A percentile compares a stretch with the other conserved stretches of the same genome.
Conservation (phyloP, 1,140 invertebrate genomes). For the Micrasema longulum region DNA sequence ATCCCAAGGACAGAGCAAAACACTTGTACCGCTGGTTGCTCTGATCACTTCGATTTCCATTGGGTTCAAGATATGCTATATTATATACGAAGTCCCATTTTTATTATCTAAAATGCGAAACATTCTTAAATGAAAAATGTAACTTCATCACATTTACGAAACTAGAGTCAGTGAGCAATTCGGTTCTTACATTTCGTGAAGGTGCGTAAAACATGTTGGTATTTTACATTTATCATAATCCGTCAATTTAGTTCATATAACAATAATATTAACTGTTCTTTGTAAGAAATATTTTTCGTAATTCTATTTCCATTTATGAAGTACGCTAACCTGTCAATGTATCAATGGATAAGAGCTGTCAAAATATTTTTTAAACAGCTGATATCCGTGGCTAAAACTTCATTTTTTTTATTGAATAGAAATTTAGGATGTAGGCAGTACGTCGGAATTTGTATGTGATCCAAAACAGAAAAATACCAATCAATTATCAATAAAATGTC, state of each 20-base stretch:
- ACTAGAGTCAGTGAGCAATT: not conserved
- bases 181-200: slow-evolving; percentile 19
- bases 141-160: too few relatives aligned
- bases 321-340: slow-evolving; percentile 38
- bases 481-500: too few relatives aligned
- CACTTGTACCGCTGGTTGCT: not conserved
- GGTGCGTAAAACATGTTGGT: slow-evolving; percentile 19
- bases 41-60: slow-evolving; percentile 19
- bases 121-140: slow-evolving; percentile 2
- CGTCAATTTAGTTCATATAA: slow-evolving; percentile 10
- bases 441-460: too few relatives aligned
- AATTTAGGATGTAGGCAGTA: too few relatives aligned
- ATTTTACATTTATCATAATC: slow-evolving; percentile 34
- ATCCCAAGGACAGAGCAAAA: slow-evolving; percentile 25
- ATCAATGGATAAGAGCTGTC: slow-evolving; percentile 27
- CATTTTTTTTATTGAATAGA: too few relatives aligned
- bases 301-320: slow-evolving; percentile 35
- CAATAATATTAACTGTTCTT: slow-evolving; percentile 28
- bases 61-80: slow-evolving; percentile 18
- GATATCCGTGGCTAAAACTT: too few relatives aligned
- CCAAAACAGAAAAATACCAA: too few relatives aligned
- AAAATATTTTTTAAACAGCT: slow-evolving; percentile 41
- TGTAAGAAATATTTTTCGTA: slow-evolving; percentile 9
- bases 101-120: slow-evolving; percentile 29
- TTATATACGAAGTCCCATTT: slow-evolving; percentile 33